phyloP scores from a whole-genome alignment of 2,797 vertebrate species.

The Rhincodon typus region DNA sequence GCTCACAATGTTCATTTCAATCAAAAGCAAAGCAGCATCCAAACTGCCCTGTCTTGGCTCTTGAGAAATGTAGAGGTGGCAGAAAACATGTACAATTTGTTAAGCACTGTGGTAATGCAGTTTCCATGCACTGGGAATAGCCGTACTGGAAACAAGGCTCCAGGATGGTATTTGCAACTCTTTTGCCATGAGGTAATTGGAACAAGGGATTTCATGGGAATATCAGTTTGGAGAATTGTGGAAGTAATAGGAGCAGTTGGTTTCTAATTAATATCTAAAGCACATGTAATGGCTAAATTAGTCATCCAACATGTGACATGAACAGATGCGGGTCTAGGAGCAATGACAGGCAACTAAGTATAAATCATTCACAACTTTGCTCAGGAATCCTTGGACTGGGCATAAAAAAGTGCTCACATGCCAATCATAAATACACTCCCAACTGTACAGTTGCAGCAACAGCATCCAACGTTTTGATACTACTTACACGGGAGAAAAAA shows the following conservation, averaged over 20 bases:
- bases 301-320: not conserved
- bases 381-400: not conserved
- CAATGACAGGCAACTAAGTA: not conserved
- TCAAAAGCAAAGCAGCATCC: not conserved
- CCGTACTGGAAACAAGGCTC: not conserved
- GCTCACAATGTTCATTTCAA: not conserved
- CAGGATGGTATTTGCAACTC: not conserved
- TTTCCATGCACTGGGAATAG: not conserved
- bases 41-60: not conserved
- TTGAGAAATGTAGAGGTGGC: too few species aligned
- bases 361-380: conserved; percentile 4
- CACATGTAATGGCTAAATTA: too few species aligned
- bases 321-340: not conserved
- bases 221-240: not conserved
- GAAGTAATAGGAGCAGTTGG: not conserved
- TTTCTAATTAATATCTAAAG: not conserved
- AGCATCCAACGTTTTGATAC: not conserved
- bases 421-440: not conserved
- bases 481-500: not conserved
- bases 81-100: not conserved
- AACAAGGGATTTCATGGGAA: not conserved
- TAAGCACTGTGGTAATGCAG: not conserved
- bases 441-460: not conserved
- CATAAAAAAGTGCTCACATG: not conserved
- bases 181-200: not conserved